Base-by-base conservation (phyloP, 2,113 vertebrate genomes). In the Otolemur garnettii region DNA sequence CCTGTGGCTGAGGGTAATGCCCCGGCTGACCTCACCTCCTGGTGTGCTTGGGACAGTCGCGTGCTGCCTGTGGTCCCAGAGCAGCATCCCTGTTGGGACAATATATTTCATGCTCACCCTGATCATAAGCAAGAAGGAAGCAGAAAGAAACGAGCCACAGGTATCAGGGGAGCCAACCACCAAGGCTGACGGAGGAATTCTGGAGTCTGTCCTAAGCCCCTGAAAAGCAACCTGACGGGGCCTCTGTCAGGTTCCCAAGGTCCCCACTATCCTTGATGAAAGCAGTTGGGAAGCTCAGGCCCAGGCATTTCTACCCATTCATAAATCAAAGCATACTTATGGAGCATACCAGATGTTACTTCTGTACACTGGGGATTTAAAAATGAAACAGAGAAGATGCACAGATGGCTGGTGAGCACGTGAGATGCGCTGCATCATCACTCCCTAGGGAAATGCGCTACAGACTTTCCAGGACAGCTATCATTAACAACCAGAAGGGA, bases 121-220 rank as follows among this genome's bases (percentile, higher is more conserved):
- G 66, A 77, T 33, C 6, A 13, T 69, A 35, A 60, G 55, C 35
- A 50, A 68, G 72, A 86, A 30, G 21, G 19, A 81, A 88, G 18
- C 10, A 10, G 21, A 26, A 68, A 35, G 42, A 53, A 78, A 74
- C 4, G 45, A 79, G 11, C 11, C 24, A 3, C 17, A 28, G 55
- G 59, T 22, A 59, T 4, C 1, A 0, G 7, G 22, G 78, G 26
- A 55, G 57, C n/a, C 45, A 18, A 53, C 42, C 1, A 0, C 0
- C 0, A 50, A 12, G 60, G 19, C 19, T 19, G 45, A 15, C n/a
- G 2, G 3, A 78, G 72, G 74, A 59, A 21, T 45, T 59, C 62
- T 35, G 83, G 50, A 30, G 60, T 64, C 50, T 28, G 62, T 33
- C n/a, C 45, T 35, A 8, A 42, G 26, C 5, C 2, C 19, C 33